Base-by-base conservation (phyloP, 2,797 vertebrate species). In the Selene dorsalis region DNA sequence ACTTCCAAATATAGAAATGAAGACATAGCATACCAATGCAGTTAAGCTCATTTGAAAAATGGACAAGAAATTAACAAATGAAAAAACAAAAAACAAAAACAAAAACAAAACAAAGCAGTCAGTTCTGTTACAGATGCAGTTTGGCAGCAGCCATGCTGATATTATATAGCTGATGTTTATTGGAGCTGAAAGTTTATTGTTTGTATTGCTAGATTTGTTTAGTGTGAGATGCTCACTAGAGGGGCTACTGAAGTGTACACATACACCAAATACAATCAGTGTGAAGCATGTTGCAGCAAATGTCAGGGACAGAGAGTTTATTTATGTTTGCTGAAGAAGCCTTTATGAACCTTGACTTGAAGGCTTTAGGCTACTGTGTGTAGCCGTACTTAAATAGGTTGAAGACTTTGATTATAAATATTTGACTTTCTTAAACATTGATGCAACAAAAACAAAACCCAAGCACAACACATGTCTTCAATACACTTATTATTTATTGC, bases 281-380 rank as follows among this genome's bases (percentile, higher is more conserved):
- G 69, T 6, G 62, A 79, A 88, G 79, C 59, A 66, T 72, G 69
- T 73, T 83, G 80, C 52, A 68, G 58, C 16, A 91, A 90, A 93
- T 90, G 88, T 89, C 84, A 88, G 61, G 62, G 73, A 52, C 48
- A 20, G 50, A 84, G 61, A 69, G 64, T 69, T 61, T 74, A 74
- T 79, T 84, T 77, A 60, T 82, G 45, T 77, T 82, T 62, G 57
- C 66, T 82, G 35, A 22, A 79, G 84, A 89, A 84, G 88, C 83
- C 53, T 75, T 60, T 89, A 80, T 84, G 62, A 91, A 85, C 79
- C 48, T 71, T 91, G 83, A 86, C 88, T 84, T 65, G 32, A 45
- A 77, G 56, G 73, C 55, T 76, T 77, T 74, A 55, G 26, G 55
- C 62, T 26, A 53, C 64, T 59, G 45, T 74, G 82, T 64, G 60